Evolutionary conservation across 2,888 invertebrate species (phyloP).

Genomic region (Drosophila testacea): DNA sequence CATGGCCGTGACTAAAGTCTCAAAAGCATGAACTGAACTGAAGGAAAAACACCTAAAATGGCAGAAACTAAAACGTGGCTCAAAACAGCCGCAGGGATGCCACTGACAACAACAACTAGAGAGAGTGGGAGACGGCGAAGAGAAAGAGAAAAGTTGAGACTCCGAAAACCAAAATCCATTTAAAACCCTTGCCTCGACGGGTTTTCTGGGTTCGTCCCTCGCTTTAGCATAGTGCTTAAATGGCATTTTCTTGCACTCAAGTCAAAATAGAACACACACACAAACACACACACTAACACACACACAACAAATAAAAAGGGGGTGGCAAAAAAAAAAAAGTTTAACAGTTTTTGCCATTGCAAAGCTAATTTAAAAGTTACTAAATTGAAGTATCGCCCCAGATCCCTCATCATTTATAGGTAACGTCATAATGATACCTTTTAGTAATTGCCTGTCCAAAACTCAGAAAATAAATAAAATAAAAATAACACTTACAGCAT

Average conservation of each 20-base stretch:
- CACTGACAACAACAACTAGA: slow-evolving; percentile 56
- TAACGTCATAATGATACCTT: slow-evolving; percentile 62
- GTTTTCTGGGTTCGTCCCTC: slow-evolving; percentile 35
- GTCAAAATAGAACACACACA: slow-evolving; percentile 45
- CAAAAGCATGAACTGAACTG: slow-evolving; percentile 56
- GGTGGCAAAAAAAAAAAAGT: slow-evolving; percentile 20
- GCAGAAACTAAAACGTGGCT: slow-evolving; percentile 73
- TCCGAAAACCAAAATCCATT: slow-evolving; percentile 70
- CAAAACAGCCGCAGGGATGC: slow-evolving; percentile 53
- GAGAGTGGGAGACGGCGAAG: not conserved
- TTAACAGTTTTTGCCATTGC: slow-evolving; percentile 46
- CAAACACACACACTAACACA: slow-evolving; percentile 24
- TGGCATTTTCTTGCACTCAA: slow-evolving; percentile 67
- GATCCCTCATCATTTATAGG: slow-evolving; percentile 51
- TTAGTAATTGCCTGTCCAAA: slow-evolving; percentile 69
- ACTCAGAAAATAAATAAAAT: not conserved
- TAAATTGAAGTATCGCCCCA: slow-evolving; percentile 58
- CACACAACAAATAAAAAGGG: slow-evolving; percentile 26
- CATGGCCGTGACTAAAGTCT: slow-evolving; percentile 59
- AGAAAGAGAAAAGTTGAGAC: not conserved
- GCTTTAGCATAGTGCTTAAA: slow-evolving; percentile 63
- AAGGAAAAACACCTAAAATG: slow-evolving; percentile 66
- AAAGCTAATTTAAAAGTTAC: slow-evolving; percentile 80
- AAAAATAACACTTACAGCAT: slow-evolving; percentile 89
- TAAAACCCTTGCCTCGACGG: slow-evolving; percentile 59